These are phyloP conservation scores for Thecophora atra DNA, from an alignment of 2,888 invertebrate species.

Conservation along the genomic window DNA sequence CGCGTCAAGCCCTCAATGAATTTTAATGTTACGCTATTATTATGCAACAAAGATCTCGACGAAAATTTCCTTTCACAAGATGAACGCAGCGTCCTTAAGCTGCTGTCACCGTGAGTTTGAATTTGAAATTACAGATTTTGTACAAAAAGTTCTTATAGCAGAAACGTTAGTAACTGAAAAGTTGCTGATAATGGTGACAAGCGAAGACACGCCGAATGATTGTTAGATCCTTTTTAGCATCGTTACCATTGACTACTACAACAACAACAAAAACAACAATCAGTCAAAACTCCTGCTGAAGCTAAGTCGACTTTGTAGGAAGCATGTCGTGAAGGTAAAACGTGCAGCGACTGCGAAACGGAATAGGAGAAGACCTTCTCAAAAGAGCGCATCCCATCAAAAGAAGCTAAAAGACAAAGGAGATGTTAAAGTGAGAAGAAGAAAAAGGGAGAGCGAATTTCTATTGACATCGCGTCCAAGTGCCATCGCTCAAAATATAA, in stretches of 20 bases:
- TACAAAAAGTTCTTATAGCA: neutral
- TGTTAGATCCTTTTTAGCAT: neutral
- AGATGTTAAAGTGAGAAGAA: neutral
- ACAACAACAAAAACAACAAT: neutral
- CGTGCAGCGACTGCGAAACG: slow-evolving; percentile 17
- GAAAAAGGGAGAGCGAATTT: neutral
- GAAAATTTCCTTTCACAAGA: too few relatives aligned
- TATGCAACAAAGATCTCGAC: too few relatives aligned
- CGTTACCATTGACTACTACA: too few relatives aligned
- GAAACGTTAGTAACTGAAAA: neutral
- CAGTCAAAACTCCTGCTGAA: neutral
- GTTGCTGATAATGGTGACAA: neutral
- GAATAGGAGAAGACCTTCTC: neutral
- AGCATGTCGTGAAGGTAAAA: slow-evolving; percentile 8
- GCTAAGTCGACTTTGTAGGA: neutral
- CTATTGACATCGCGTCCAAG: slow-evolving; percentile 12
- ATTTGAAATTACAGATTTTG: neutral
- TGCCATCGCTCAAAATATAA: neutral
- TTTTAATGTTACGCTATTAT: too few relatives aligned
- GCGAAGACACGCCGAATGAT: neutral
- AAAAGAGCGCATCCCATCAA: neutral
- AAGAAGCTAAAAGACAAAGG: too few relatives aligned
- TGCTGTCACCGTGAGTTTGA: neutral
- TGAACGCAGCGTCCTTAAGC: neutral
- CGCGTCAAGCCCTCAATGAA: too few relatives aligned